phyloP scores from a whole-genome alignment of 1,140 invertebrate genomes.

The Parapsyche elsis region DNA sequence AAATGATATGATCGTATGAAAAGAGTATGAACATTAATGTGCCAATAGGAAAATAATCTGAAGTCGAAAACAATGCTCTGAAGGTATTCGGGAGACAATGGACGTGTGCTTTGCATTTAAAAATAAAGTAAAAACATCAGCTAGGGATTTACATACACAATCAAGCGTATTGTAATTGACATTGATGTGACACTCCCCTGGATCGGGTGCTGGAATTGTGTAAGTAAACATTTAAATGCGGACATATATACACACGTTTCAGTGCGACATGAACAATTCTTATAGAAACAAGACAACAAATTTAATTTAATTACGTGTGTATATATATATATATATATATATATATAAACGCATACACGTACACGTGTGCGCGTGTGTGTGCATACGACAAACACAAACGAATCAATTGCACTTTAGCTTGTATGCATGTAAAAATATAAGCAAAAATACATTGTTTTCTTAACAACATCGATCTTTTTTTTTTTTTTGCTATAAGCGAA shows the following conservation, averaged over 20 bases:
- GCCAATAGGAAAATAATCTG: conserved; percentile 10
- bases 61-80: conserved; percentile 8
- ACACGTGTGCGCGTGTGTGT: neutral
- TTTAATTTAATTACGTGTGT: too few species aligned
- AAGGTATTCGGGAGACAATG: neutral
- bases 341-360: neutral
- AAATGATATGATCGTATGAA: too few species aligned
- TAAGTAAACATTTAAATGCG: neutral
- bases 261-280: neutral
- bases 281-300: too few species aligned
- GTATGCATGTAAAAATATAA: conserved; percentile 1
- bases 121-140: neutral
- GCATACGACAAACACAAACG: neutral
- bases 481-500: neutral
- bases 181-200: conserved; percentile 1
- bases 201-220: conserved; percentile 1
- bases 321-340: neutral
- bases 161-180: conserved; percentile 1
- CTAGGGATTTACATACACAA: neutral
- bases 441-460: conserved; percentile 16
- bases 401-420: neutral
- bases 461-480: neutral
- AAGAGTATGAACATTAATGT: neutral
- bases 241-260: neutral
- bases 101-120: neutral